These are phyloP conservation scores for Chelonus formosanus DNA, from an alignment of 2,888 invertebrate species.

Conservation along the genomic window DNA sequence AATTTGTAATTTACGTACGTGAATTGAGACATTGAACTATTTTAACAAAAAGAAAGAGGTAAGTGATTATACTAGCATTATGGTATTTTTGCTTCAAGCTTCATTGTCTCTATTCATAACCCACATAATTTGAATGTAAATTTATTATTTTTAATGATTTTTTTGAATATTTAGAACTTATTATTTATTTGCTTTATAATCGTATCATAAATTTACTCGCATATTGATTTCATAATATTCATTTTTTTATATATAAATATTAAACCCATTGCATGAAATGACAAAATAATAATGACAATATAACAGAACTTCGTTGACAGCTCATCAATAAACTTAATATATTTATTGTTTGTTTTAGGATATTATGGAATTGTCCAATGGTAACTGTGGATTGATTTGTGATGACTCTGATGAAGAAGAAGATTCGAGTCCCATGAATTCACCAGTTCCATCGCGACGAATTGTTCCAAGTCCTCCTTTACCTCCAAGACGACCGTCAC, in stretches of 20 bases:
- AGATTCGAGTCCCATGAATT: conserved; percentile 60
- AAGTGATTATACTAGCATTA: conserved; percentile 54
- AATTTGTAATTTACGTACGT: conserved; percentile 56
- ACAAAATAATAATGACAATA: not conserved
- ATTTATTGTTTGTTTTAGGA: conserved; percentile 55
- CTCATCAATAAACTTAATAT: not conserved
- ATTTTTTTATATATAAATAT: not conserved
- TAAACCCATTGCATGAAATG: not conserved
- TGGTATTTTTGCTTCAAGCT: conserved; percentile 40
- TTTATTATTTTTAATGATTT: not conserved
- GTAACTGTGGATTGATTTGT: conserved; percentile 57
- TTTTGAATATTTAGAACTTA: not conserved
- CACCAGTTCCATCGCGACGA: conserved; percentile 56
- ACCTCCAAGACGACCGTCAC: conserved; percentile 71
- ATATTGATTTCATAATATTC: too few relatives aligned
- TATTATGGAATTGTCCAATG: conserved; percentile 62
- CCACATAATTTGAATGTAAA: not conserved
- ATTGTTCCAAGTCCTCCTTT: conserved; percentile 68
- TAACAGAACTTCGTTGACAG: not conserved
- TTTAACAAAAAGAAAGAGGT: conserved; percentile 44
- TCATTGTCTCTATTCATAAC: conserved; percentile 7
- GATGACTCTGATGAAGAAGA: conserved; percentile 61
- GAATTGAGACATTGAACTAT: conserved; percentile 26
- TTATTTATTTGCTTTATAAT: too few relatives aligned
- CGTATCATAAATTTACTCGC: too few relatives aligned